Conservation (phyloP, 2,113 vertebrate genomes). For the Hypanus sabinus region DNA sequence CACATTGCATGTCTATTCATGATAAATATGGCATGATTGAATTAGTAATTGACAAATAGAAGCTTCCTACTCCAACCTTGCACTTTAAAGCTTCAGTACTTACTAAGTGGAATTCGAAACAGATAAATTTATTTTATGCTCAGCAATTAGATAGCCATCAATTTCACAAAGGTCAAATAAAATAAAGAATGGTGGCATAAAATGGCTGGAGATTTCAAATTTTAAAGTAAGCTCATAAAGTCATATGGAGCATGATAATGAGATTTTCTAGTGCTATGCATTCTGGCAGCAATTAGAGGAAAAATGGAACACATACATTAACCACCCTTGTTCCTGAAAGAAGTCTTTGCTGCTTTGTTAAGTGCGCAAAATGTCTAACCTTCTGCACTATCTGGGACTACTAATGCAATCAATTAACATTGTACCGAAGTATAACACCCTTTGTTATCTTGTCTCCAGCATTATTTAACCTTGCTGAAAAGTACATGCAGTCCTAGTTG, state of each 20-base stretch:
- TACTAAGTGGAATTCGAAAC: background rate
- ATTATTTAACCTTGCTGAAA: background rate
- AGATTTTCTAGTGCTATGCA: background rate
- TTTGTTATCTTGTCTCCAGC: no score
- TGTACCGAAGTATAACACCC: background rate
- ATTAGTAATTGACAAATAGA: no score
- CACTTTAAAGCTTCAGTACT: background rate
- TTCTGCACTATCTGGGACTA: background rate
- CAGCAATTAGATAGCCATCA: background rate
- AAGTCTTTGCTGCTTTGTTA: background rate
- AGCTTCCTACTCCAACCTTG: no score
- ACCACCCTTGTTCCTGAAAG: background rate
- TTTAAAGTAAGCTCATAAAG: slow-evolving; percentile 26
- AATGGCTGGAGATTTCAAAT: background rate
- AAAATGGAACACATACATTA: background rate
- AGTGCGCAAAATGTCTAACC: background rate
- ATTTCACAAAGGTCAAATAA: background rate
- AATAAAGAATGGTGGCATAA: background rate
- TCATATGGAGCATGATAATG: background rate
- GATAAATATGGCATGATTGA: no score
- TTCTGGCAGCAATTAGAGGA: background rate
- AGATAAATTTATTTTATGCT: background rate
- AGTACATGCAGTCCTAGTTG: background rate
- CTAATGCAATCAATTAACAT: background rate
- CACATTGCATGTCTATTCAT: no score